These are phyloP conservation scores for Corella eumyota DNA, from an alignment of 23 tunicate genomes.

Conservation along the genomic window DNA sequence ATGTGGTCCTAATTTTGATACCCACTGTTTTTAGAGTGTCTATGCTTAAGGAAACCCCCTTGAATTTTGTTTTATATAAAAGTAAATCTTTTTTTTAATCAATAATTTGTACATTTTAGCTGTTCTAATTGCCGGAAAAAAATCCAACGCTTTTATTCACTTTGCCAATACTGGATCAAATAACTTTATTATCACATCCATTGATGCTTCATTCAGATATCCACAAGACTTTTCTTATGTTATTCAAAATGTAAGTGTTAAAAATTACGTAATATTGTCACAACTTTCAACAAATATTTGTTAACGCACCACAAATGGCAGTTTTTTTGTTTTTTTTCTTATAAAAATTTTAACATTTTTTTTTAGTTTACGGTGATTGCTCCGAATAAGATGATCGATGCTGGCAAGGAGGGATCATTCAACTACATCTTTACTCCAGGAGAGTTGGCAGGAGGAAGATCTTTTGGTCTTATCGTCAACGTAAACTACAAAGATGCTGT, in stretches of 20 bases:
- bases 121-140: slow-evolving; percentile 69
- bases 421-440: slow-evolving; percentile 62
- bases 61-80: neutral
- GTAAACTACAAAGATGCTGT: slow-evolving; percentile 79
- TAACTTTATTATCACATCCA: slow-evolving; percentile 81
- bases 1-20: too few relatives aligned
- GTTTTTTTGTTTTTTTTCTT: neutral
- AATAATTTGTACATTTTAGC: slow-evolving; percentile 20
- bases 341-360: neutral
- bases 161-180: slow-evolving; percentile 86
- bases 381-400: slow-evolving; percentile 88
- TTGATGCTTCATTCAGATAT: slow-evolving; percentile 86
- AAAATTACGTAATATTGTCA: neutral
- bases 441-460: slow-evolving; percentile 84
- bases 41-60: too few relatives aligned
- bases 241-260: slow-evolving; percentile 67
- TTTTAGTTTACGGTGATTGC: slow-evolving; percentile 43
- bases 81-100: neutral
- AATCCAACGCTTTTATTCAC: slow-evolving; percentile 56
- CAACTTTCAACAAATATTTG: neutral
- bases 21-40: too few relatives aligned
- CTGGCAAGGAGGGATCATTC: slow-evolving; percentile 93
- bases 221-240: slow-evolving; percentile 83
- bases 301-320: too few relatives aligned
- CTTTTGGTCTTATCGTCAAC: slow-evolving; percentile 76